A percentile compares a stretch with the other conserved stretches of the same genome.
Conservation (phyloP, 2,113 vertebrate genomes). For the Zingel zingel region DNA sequence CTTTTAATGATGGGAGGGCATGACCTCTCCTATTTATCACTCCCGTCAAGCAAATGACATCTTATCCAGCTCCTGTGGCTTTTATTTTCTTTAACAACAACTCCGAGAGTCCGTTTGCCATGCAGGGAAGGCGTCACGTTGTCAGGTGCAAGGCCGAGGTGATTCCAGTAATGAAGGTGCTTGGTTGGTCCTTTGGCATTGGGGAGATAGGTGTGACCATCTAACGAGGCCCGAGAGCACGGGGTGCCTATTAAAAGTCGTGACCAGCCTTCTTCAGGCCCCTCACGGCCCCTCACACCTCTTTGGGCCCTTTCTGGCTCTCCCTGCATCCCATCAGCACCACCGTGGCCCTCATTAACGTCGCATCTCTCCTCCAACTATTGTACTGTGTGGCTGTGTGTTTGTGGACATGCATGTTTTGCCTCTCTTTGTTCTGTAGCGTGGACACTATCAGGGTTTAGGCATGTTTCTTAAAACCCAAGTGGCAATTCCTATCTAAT, state of each 20-base stretch:
- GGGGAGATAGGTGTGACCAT: conserved; percentile 86
- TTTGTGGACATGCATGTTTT: conserved; percentile 51
- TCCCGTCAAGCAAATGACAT: conserved; percentile 64
- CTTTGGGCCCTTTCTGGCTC: conserved; percentile 66
- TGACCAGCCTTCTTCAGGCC: conserved; percentile 69
- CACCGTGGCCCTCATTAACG: conserved; percentile 79
- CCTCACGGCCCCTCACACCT: conserved; percentile 73
- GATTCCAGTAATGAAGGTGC: conserved; percentile 81
- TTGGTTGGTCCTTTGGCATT: conserved; percentile 69
- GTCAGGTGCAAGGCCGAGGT: conserved; percentile 82
- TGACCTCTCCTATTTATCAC: conserved; percentile 67
- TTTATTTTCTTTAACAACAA: conserved; percentile 78
- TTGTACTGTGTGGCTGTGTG: conserved; percentile 13
- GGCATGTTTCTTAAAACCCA: conserved; percentile 10
- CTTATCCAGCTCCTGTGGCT: conserved; percentile 51
- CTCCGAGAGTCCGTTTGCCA: conserved; percentile 45
- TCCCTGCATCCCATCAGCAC: conserved; percentile 64
- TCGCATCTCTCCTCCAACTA: conserved; percentile 33
- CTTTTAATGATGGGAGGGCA: conserved; percentile 71
- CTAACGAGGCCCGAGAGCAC: conserved; percentile 84
- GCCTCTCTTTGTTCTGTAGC: background rate
- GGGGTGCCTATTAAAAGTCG: conserved; percentile 82
- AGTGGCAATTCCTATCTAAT: background rate
- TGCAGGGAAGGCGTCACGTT: conserved; percentile 75
- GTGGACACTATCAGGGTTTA: background rate